Base-by-base conservation (phyloP, 2,888 invertebrate species). In the Terebella lapidaria region DNA sequence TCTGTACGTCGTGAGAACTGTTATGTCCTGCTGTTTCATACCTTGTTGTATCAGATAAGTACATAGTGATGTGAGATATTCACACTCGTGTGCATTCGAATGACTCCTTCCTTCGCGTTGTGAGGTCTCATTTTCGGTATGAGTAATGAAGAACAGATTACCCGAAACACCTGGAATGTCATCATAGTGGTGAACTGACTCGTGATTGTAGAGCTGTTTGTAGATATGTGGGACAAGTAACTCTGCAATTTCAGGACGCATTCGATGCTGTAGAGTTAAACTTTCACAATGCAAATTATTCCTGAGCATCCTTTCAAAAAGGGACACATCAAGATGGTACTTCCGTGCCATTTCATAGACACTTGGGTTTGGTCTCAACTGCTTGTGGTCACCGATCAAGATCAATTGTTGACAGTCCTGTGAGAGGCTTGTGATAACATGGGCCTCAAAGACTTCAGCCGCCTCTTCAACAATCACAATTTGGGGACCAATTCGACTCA, bases 381-480 rank as follows among this genome's bases (percentile, higher is more conserved):
- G 92, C 74, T 89, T 86, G 75, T 92, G 92, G 77, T 92, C 91
- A 53, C 78, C 92, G 64, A 93, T 90, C 22, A 93, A 84, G 71
- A 93, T 89, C 0, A 91, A 83, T 76, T 93, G 93, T 74, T 92
- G 83, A 65, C 90, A 89, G 54, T 85, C 78, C 28, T 84, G 78
- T 0, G 89, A 88, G 20, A 93, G 80, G 0, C 90, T 87, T 0
- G 89, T 87, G 0, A 92, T 82, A 20, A 92, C 86, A 74, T 93
- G 92, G 0, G 89, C 85, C 75, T 94, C 93, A 42, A 91, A 78
- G 0, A 92, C 89, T 82, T 92, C 92, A 0, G 91, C 92, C 0
- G 92, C 92, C 81, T 93, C 93, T 78, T 93, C 93, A 0, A 93
- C 88, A 22, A 84, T 75, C 1, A 83, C 74, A 49, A 82, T 76